Percentiles rank a stretch among this genome's conserved stretches.
phyloP scores from a whole-genome alignment of 2,888 invertebrate species.

The Drosophila kanekoi region DNA sequence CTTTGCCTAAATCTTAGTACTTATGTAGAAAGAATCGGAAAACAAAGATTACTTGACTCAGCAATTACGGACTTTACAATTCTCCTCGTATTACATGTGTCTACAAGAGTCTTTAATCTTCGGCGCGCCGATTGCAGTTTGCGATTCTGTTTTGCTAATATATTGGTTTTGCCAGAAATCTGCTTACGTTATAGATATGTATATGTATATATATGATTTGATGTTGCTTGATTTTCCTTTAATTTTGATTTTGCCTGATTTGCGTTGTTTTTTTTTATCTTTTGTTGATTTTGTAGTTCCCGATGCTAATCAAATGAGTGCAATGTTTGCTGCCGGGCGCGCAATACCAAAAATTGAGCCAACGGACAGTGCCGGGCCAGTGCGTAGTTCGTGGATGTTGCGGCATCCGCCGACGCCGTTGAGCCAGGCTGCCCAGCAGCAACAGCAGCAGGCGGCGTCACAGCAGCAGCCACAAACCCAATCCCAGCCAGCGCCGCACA shows the following conservation, averaged over 20 bases:
- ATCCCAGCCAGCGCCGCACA: conserved; percentile 73
- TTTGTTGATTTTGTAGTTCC: conserved; percentile 72
- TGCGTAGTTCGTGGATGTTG: conserved; percentile 84
- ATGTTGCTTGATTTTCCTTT: conserved; percentile 1
- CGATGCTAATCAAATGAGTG: conserved; percentile 84
- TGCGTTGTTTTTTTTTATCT: conserved; percentile 44
- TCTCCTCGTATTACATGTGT: too few species aligned
- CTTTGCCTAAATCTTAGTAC: too few species aligned
- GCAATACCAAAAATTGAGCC: conserved; percentile 85
- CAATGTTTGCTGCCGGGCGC: conserved; percentile 84
- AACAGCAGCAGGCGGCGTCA: conserved; percentile 69
- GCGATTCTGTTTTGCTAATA: neutral
- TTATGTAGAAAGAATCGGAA: too few species aligned
- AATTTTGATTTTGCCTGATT: conserved; percentile 18
- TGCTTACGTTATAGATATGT: neutral
- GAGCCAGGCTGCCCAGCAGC: conserved; percentile 59
- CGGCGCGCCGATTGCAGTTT: neutral
- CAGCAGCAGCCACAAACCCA: conserved; percentile 58
- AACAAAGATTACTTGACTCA: too few species aligned
- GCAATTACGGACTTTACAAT: too few species aligned
- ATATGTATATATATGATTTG: conserved; percentile 5
- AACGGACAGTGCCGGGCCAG: conserved; percentile 78
- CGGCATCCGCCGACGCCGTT: conserved; percentile 82
- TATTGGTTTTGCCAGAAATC: neutral
- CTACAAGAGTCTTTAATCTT: neutral